Base-by-base conservation (phyloP, 1,140 invertebrate genomes). In the Glomeris maerens region DNA sequence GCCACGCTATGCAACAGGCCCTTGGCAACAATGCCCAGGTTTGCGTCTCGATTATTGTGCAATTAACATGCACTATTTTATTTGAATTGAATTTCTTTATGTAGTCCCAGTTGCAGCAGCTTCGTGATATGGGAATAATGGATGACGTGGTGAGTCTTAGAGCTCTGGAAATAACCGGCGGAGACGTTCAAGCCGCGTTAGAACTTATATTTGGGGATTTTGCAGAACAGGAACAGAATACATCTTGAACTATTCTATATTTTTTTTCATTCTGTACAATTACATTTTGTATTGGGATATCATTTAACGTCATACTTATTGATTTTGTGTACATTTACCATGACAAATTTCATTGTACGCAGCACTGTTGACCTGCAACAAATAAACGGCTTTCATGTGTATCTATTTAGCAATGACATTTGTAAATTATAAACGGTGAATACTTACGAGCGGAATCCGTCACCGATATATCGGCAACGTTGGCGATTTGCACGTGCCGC, bases 41-140 rank as follows among this genome's bases (percentile, higher is more conserved):
- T 40, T 3, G 25, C 21, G 25, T 4, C 25, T 42, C 20, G 20
- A 42, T 25, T 5, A 5, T 42, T 21, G 5, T 42, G 20, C 25
- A 50, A 13, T 49, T 49, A 10, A 44, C 14, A 14, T 17, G 2
- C 22, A n/a, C n/a, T 3, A 52, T 52, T 3, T 47, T n/a, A 45
- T n/a, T 53, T 44, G 5, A 38, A 17, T 3, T n/a, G 28, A 42
- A 42, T 36, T 25, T 53, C 14, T 27, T 51, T n/a, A 28, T 49
- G 2, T 52, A 66, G 60, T 44, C 50, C 27, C 64, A 67, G 53
- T 51, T 73, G 3, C 64, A 66, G 47, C 70, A 72, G 47, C 61
- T 73, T 55, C 56, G 66, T 41, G 70, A 73, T 27, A 66, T 72
- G 64, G 71, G 71, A 4, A 71, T 73, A n/a, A 63, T 62, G 47